phyloP scores from a whole-genome alignment of 92 coral and sea anemone species.

The Porites rus region DNA sequence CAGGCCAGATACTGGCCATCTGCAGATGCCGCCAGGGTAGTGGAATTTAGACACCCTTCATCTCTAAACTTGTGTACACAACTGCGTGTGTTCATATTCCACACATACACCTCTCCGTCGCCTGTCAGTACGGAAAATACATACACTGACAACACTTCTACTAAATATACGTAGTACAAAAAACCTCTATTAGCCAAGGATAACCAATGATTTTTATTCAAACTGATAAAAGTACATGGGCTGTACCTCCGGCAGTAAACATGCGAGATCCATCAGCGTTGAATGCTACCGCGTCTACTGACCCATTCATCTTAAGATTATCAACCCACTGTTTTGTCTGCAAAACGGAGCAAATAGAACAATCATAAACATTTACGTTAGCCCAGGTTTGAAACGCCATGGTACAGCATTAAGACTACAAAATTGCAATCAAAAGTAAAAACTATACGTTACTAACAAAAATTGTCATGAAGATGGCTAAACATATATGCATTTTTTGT shows the following conservation, averaged over 20 bases:
- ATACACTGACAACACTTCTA: background rate
- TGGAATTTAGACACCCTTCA: conserved; percentile 90
- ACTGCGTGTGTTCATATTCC: conserved; percentile 91
- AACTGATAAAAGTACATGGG: no score
- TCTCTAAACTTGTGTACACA: conserved; percentile 97
- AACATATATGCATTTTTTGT: no score
- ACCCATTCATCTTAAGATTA: conserved; percentile 94
- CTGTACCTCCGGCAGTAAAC: conserved; percentile 88
- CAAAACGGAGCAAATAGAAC: background rate
- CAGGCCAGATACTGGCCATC: conserved; percentile 94
- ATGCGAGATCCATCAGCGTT: conserved; percentile 91
- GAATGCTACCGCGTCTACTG: conserved; percentile 78
- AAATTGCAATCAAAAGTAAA: no score
- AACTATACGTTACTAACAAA: no score
- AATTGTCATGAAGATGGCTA: no score
- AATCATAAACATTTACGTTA: background rate
- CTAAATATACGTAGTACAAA: no score
- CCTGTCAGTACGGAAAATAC: conserved; percentile 35
- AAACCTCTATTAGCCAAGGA: no score
- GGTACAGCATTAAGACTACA: no score
- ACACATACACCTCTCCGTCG: conserved; percentile 97
- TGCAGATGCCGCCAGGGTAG: conserved; percentile 85
- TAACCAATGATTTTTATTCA: no score
- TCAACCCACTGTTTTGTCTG: conserved; percentile 99
- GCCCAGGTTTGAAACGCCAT: no score